Evolutionary conservation across 2,113 vertebrate species (phyloP), one percentile per base, ranked within the genome.

Genomic region (Nannospalax galili): DNA sequence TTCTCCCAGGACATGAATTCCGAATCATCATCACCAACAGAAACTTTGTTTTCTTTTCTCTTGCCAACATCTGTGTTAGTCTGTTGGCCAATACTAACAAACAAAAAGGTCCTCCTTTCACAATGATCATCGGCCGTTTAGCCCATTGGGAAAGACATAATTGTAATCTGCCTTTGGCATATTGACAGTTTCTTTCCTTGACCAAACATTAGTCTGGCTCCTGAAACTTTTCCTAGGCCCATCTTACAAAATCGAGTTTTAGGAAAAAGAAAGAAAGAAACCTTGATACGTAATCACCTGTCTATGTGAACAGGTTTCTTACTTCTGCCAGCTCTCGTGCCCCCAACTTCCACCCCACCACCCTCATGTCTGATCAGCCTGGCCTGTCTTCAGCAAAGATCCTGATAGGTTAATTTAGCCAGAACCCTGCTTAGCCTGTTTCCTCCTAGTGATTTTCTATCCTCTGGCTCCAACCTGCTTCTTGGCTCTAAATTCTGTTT

Each of bases 21-120:
- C 91, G n/a, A 94, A 84, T 92, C 42, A 92, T 24, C 7, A 78
- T 88, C n/a, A 48, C 72, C 70, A 88, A 95, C 77, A 28, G 32
- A 80, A 90, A 40, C 40, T 42, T 37, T 42, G 17, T 75, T 94
- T 86, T 77, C 42, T 93, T 84, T 93, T 84, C 56, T 94, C 87
- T 62, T 86, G 30, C 52, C 79, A 89, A 70, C 58, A 65, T 89
- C 84, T 74, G 14, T 56, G 52, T n/a, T 93, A 70, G 24, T n/a
- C n/a, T n/a, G n/a, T 78, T 92, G 79, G 48, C 24, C 79, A 91
- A 62, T 26, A 8, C 24, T 7, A 28, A 52, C 17, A 17, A 58
- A 30, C n/a, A 35, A 42, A 19, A 56, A 19, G 35, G 42, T 12
- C 82, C 82, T 58, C 16, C 32, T 93, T 88, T 78, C 69, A 95